These are phyloP conservation scores for Mugil cephalus DNA, from an alignment of 2,113 vertebrate genomes.

Conservation along the genomic window DNA sequence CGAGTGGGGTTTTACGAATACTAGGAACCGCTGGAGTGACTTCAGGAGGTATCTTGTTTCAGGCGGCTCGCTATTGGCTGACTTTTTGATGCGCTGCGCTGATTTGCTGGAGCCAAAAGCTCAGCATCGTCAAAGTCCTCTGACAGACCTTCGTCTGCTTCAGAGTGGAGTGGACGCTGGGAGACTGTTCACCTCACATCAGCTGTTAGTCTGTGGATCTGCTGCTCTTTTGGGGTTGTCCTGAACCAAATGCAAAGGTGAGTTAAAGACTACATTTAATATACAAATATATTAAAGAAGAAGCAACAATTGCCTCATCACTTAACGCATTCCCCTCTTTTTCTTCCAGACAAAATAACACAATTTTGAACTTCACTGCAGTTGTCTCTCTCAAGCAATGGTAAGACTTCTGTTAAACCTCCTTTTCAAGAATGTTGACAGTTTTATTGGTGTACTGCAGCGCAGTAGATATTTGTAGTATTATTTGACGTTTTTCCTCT, in stretches of 20 bases:
- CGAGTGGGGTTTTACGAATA: not conserved
- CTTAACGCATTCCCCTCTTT: too few species aligned
- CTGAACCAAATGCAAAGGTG: constrained; percentile 29
- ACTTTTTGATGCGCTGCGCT: constrained; percentile 34
- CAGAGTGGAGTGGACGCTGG: constrained; percentile 16
- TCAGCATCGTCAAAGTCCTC: constrained; percentile 60
- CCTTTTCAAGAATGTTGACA: not conserved
- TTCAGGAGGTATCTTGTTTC: constrained; percentile 57
- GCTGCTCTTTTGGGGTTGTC: not conserved
- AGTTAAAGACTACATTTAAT: too few species aligned
- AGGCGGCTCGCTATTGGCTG: constrained; percentile 74
- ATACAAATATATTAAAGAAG: too few species aligned
- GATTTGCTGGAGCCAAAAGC: constrained; percentile 70
- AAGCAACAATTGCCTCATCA: too few species aligned
- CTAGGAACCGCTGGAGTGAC: constrained; percentile 5
- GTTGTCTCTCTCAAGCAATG: constrained; percentile 54
- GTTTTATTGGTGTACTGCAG: not conserved
- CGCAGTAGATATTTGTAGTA: too few species aligned
- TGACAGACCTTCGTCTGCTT: constrained; percentile 14
- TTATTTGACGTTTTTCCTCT: not conserved
- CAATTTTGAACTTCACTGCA: constrained; percentile 15
- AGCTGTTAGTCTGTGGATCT: not conserved
- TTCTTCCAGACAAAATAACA: constrained; percentile 13
- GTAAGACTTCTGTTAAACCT: constrained; percentile 65
- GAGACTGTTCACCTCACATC: not conserved